Percentiles rank a stretch among this genome's conserved stretches.
Conservation (phyloP, 2,888 invertebrate genomes). For the Pseudanteris insignis region DNA sequence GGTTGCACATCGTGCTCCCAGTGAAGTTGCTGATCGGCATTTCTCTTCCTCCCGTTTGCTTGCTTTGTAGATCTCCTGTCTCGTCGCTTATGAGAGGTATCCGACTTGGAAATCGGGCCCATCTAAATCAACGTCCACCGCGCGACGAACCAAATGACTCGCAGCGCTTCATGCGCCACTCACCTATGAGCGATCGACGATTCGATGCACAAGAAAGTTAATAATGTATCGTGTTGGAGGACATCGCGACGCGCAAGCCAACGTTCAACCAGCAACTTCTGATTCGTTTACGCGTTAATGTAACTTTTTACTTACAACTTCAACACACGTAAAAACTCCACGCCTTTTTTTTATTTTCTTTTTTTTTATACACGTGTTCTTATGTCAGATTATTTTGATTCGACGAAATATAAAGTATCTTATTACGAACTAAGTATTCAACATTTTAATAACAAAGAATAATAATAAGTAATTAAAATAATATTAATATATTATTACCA, state of each 20-base stretch:
- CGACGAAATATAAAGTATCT: no score
- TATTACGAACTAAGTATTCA: no score
- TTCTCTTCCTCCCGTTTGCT: slow-evolving; percentile 44
- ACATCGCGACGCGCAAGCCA: slow-evolving; percentile 11
- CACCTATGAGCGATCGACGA: slow-evolving; percentile 41
- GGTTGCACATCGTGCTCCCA: slow-evolving; percentile 39
- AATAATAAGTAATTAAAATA: no score
- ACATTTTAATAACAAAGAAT: no score
- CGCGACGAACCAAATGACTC: slow-evolving; percentile 48
- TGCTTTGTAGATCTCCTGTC: slow-evolving; percentile 31
- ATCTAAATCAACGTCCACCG: slow-evolving; percentile 58
- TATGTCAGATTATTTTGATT: no score
- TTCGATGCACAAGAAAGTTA: slow-evolving; percentile 38
- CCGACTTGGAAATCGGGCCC: slow-evolving; percentile 56
- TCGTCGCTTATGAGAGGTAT: slow-evolving; percentile 52
- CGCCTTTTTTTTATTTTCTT: no score
- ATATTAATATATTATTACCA: no score
- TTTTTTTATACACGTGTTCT: no score
- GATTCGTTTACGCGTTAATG: neutral
- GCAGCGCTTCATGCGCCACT: slow-evolving; percentile 43
- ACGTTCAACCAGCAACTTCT: slow-evolving; percentile 7
- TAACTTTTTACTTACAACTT: neutral
- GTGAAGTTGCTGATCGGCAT: slow-evolving; percentile 41
- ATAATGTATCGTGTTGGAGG: slow-evolving; percentile 26
- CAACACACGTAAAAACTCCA: no score